Evolutionary conservation across 2,888 invertebrate genomes (phyloP).

Genomic region (Gortyna flavago): DNA sequence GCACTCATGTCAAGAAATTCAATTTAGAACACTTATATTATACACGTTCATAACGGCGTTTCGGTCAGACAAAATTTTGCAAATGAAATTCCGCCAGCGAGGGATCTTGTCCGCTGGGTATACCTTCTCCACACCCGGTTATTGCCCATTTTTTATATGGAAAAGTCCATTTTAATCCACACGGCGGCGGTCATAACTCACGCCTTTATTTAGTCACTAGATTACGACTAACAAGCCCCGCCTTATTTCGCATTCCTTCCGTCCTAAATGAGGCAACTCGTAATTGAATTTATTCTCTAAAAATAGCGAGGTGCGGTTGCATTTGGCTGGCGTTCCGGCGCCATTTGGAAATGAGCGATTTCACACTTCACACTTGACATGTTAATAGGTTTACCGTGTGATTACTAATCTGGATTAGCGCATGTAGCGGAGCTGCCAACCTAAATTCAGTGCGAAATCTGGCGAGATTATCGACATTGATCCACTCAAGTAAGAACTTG

Average conservation of each 20-base stretch:
- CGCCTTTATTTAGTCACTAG: constrained; percentile 83
- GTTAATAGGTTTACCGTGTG: constrained; percentile 79
- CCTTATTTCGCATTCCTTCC: constrained; percentile 71
- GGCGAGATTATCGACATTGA: constrained; percentile 44
- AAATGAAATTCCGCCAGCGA: constrained; percentile 82
- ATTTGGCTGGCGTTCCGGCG: constrained; percentile 63
- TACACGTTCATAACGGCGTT: constrained; percentile 74
- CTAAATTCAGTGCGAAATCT: constrained; percentile 69
- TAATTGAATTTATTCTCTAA: constrained; percentile 68
- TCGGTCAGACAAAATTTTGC: constrained; percentile 79
- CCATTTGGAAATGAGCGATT: constrained; percentile 74
- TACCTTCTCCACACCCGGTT: constrained; percentile 76
- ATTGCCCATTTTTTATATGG: constrained; percentile 83
- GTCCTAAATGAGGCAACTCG: constrained; percentile 67
- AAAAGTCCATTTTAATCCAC: constrained; percentile 82
- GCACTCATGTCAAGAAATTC: constrained; percentile 67
- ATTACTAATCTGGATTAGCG: constrained; percentile 80
- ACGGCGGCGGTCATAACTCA: constrained; percentile 78
- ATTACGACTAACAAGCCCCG: constrained; percentile 76
- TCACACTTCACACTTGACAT: constrained; percentile 80
- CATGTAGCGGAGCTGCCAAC: constrained; percentile 63
- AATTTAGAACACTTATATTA: constrained; percentile 72
- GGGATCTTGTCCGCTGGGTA: constrained; percentile 75
- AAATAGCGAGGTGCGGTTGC: constrained; percentile 62
- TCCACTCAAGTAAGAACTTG: constrained; percentile 40